phyloP scores from a whole-genome alignment of 2,113 vertebrate genomes.

The Lutjanus erythropterus region DNA sequence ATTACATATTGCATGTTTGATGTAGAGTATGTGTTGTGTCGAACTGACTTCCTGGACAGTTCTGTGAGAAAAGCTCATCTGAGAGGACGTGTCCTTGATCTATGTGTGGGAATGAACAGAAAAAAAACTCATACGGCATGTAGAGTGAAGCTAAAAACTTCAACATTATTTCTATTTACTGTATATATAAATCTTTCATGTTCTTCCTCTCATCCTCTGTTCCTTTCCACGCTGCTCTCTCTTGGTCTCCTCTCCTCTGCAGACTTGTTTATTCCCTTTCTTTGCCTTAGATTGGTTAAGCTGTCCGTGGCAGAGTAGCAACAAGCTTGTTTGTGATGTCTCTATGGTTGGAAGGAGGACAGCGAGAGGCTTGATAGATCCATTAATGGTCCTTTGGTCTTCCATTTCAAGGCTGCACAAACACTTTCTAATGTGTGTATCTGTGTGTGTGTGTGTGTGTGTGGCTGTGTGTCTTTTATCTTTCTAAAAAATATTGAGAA shows the following conservation, averaged over 20 bases:
- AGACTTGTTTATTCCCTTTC: slow-evolving; percentile 51
- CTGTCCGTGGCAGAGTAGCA: slow-evolving; percentile 45
- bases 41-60: too few relatives aligned
- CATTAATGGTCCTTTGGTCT: slow-evolving; percentile 67
- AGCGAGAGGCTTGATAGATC: slow-evolving; percentile 49
- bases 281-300: slow-evolving; percentile 52
- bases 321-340: slow-evolving; percentile 66
- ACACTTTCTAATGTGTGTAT: slow-evolving; percentile 26
- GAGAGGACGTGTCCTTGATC: too few relatives aligned
- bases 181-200: slow-evolving; percentile 20
- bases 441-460: neutral
- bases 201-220: neutral
- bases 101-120: too few relatives aligned
- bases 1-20: too few relatives aligned
- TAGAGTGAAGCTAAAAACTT: too few relatives aligned
- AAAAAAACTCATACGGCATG: too few relatives aligned
- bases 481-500: neutral
- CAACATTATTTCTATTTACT: neutral
- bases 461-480: neutral
- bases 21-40: too few relatives aligned
- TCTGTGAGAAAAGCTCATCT: too few relatives aligned
- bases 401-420: slow-evolving; percentile 62
- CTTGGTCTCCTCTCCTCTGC: neutral
- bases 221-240: neutral
- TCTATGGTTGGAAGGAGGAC: slow-evolving; percentile 48